Conservation (phyloP, 2,797 vertebrate genomes). For the Iguana delicatissima region DNA sequence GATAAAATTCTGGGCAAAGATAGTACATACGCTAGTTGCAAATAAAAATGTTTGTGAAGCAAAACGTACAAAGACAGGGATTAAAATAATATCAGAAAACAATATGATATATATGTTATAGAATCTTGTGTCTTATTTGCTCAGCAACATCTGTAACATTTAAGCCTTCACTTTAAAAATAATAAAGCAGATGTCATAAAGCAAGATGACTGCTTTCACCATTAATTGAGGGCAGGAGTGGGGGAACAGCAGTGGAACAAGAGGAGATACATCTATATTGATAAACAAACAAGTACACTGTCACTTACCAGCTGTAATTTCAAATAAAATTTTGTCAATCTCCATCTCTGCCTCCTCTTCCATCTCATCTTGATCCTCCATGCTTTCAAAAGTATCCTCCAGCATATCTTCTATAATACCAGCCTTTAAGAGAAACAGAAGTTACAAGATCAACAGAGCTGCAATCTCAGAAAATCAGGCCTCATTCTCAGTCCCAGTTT, state of each 20-base stretch:
- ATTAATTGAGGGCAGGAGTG: background rate
- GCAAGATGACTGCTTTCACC: fast-evolving
- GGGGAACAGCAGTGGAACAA: background rate
- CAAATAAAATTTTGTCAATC: slow-evolving; percentile 97
- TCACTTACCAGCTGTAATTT: slow-evolving; percentile 94
- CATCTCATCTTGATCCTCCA: slow-evolving; percentile 98
- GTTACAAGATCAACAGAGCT: fast-evolving
- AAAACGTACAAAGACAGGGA: background rate
- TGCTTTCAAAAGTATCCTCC: slow-evolving; percentile 95
- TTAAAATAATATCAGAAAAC: background rate
- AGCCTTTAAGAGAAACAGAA: slow-evolving; percentile 75
- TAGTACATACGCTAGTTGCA: no score
- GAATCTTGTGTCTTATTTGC: background rate
- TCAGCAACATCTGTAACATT: background rate
- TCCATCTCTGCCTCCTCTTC: slow-evolving; percentile 95
- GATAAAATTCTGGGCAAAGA: no score
- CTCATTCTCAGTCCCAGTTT: background rate
- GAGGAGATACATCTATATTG: background rate
- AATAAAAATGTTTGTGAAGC: background rate
- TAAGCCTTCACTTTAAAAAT: background rate
- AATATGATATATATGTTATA: no score
- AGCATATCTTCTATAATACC: slow-evolving; percentile 99
- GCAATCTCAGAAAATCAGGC: background rate
- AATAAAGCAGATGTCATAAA: background rate
- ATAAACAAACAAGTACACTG: background rate